A percentile compares a stretch with the other conserved stretches of the same genome.
Evolutionary conservation across 2,888 invertebrate genomes (phyloP).

Genomic region (Thumatha senex): DNA sequence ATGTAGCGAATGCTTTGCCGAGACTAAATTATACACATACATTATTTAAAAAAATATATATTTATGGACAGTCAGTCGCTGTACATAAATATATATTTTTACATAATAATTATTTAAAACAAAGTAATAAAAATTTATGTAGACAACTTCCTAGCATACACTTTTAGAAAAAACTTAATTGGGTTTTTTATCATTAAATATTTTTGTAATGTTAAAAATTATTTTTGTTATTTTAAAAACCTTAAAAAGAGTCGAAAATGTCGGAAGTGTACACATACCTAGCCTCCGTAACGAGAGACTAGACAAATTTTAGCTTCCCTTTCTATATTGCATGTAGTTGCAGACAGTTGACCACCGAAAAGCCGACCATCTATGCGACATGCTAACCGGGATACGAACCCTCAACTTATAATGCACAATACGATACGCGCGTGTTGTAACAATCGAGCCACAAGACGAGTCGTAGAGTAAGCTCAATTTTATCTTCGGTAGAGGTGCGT

Average conservation of each 20-base stretch:
- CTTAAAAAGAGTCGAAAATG: conserved; percentile 32
- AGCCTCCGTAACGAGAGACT: conserved; percentile 25
- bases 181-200: too few species aligned
- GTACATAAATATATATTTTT: too few species aligned
- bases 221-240: too few species aligned
- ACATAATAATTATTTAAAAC: too few species aligned
- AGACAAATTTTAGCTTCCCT: conserved; percentile 58
- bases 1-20: too few species aligned
- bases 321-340: conserved; percentile 67
- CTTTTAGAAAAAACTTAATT: too few species aligned
- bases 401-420: conserved; percentile 1
- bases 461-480: background rate
- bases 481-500: background rate
- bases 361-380: conserved; percentile 61
- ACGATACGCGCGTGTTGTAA: conserved; percentile 10
- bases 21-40: too few species aligned
- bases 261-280: conserved; percentile 73
- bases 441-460: background rate
- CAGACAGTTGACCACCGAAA: conserved; percentile 51
- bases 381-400: conserved; percentile 51
- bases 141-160: too few species aligned
- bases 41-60: too few species aligned
- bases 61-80: too few species aligned
- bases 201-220: too few species aligned
- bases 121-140: too few species aligned